phyloP scores from a whole-genome alignment of 2,797 vertebrate species.

The Eidolon dupreanum region DNA sequence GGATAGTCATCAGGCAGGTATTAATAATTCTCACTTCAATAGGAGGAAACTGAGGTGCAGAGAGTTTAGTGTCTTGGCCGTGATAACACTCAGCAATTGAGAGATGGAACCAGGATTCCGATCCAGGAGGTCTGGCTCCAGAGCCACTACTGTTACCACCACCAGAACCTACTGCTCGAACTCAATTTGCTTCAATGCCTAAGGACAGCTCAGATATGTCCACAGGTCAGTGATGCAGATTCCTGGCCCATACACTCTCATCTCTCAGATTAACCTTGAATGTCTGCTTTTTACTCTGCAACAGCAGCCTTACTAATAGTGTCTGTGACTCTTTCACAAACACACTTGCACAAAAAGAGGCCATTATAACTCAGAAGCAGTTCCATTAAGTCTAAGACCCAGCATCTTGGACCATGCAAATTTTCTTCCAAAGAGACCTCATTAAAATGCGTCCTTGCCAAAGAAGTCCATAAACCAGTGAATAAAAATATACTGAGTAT shows the following conservation, averaged over 20 bases:
- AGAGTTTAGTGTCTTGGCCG: not conserved
- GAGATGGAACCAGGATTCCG: not conserved
- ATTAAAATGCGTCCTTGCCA: slow-evolving; percentile 48
- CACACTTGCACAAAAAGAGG: not conserved
- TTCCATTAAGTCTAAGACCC: not conserved
- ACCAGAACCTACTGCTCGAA: not conserved
- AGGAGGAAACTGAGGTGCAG: not conserved
- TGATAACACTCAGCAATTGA: not conserved
- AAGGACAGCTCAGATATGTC: not conserved
- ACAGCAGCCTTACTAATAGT: not conserved
- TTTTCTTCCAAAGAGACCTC: slow-evolving; percentile 23
- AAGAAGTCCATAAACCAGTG: slow-evolving; percentile 46
- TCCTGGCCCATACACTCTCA: not conserved
- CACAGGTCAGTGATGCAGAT: fast-evolving
- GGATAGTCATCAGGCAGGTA: not conserved
- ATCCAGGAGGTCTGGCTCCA: not conserved
- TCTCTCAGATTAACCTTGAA: not conserved
- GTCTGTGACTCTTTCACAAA: not conserved
- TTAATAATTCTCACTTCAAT: not conserved
- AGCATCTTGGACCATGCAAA: not conserved
- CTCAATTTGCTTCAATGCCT: not conserved
- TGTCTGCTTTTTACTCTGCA: not conserved
- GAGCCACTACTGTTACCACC: not conserved
- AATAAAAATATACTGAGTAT: slow-evolving; percentile 21
- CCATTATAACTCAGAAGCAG: not conserved